These are phyloP conservation scores for Leucopsar rothschildi DNA, from an alignment of 2,113 vertebrate species.

Conservation along the genomic window DNA sequence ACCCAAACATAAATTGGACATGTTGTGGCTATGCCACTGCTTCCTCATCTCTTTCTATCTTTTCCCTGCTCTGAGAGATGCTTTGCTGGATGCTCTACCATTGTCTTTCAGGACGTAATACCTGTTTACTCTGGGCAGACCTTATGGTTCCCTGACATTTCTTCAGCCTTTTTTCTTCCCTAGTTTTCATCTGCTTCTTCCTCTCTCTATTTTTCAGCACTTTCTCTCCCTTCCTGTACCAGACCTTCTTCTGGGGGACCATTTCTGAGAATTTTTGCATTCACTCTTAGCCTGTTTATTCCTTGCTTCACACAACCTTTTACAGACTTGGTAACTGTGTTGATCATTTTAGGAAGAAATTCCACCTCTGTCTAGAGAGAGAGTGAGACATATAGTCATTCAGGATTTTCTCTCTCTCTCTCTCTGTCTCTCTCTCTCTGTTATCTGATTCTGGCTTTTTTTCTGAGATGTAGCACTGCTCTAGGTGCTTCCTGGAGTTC, in stretches of 20 bases:
- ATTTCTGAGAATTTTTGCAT: not conserved
- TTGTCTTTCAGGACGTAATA: not conserved
- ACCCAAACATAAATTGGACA: not conserved
- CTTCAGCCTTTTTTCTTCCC: not conserved
- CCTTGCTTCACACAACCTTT: accelerated
- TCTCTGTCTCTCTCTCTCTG: not conserved
- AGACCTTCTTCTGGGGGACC: not conserved
- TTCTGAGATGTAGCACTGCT: not conserved
- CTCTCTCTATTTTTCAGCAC: not conserved
- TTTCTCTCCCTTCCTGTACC: not conserved
- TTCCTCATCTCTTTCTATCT: not conserved
- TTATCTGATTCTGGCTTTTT: not conserved
- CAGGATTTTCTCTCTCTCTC: not conserved
- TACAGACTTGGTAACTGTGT: not conserved
- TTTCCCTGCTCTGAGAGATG: not conserved
- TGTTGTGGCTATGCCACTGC: not conserved
- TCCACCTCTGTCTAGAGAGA: not conserved
- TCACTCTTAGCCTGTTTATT: not conserved
- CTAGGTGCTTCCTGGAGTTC: not conserved
- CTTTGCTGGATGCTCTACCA: not conserved
- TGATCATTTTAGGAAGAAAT: not conserved
- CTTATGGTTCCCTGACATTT: not conserved
- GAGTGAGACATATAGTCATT: not conserved
- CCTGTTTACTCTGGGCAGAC: not conserved
- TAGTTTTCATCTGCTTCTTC: not conserved